A percentile compares a stretch with the other conserved stretches of the same genome.
Evolutionary conservation across 2,113 vertebrate species (phyloP).

Genomic region (Dascyllus trimaculatus): DNA sequence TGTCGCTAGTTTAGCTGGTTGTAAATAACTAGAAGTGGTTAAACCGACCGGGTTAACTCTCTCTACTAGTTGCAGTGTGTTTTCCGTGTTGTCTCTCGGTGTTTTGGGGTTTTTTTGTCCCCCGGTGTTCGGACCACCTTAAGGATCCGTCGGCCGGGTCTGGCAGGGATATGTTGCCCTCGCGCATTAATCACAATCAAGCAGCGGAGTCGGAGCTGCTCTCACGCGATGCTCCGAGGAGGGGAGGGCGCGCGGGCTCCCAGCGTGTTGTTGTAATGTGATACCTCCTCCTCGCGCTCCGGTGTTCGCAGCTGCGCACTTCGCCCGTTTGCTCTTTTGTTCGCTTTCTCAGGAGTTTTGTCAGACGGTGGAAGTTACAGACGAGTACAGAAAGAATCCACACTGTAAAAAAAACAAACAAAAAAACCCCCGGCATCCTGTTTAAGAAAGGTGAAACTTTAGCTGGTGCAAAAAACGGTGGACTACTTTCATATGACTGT

Average conservation of each 20-base stretch:
- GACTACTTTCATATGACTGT: too few relatives aligned
- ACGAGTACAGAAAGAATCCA: too few relatives aligned
- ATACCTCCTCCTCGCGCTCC: conserved; percentile 61
- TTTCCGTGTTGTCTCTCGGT: neutral
- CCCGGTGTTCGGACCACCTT: conserved; percentile 64
- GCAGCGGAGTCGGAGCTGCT: conserved; percentile 78
- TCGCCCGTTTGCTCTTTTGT: neutral
- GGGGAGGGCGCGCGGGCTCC: conserved; percentile 64
- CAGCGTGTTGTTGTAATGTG: conserved; percentile 82
- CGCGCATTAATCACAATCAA: conserved; percentile 84
- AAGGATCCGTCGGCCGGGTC: conserved; percentile 72
- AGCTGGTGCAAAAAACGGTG: too few relatives aligned
- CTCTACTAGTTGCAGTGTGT: too few relatives aligned
- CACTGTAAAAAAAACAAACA: too few relatives aligned
- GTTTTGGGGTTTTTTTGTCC: neutral
- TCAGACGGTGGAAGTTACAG: too few relatives aligned
- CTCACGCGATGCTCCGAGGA: conserved; percentile 84
- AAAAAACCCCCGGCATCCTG: too few relatives aligned
- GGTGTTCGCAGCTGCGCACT: conserved; percentile 32
- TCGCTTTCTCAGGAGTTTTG: neutral
- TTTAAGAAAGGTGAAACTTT: too few relatives aligned
- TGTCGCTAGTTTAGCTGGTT: too few relatives aligned
- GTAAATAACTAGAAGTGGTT: too few relatives aligned
- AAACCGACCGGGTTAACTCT: too few relatives aligned
- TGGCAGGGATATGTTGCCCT: conserved; percentile 75